A percentile compares a stretch with the other conserved stretches of the same genome.
Evolutionary conservation across 2,888 invertebrate genomes (phyloP).

Genomic region (Pachymerium ferrugineum): DNA sequence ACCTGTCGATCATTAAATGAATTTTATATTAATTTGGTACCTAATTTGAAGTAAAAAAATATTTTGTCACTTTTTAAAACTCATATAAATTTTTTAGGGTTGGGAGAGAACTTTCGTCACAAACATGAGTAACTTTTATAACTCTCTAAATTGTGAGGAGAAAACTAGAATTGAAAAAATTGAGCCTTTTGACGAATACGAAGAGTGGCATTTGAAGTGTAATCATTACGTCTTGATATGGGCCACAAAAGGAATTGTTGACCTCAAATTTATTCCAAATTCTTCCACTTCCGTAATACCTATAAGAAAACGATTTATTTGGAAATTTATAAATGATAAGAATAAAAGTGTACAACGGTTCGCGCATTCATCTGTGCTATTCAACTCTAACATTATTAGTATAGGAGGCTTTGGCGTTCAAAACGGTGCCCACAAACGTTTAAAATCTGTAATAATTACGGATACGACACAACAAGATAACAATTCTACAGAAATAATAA

Average conservation of each 20-base stretch:
- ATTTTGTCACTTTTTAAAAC: not conserved
- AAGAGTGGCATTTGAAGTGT: conserved; percentile 52
- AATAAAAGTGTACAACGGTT: not conserved
- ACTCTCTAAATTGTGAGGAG: not conserved
- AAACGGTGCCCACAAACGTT: not conserved
- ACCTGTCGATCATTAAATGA: conserved; percentile 44
- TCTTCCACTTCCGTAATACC: conserved; percentile 4
- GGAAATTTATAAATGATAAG: not conserved
- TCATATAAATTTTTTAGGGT: conserved; percentile 42
- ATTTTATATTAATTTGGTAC: conserved; percentile 45
- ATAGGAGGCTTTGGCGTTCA: not conserved
- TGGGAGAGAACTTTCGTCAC: conserved; percentile 43
- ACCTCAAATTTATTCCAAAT: conserved; percentile 14
- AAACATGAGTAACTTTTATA: conserved; percentile 45
- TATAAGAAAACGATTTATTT: conserved; percentile 29
- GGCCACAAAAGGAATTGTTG: conserved; percentile 39
- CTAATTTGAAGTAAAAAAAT: conserved; percentile 34
- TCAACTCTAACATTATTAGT: not conserved
- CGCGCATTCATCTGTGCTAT: not conserved
- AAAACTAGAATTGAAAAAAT: conserved; percentile 36
- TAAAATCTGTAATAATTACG: not conserved
- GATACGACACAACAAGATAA: not conserved
- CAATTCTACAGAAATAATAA: not conserved
- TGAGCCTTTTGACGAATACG: conserved; percentile 53
- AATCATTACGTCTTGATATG: conserved; percentile 50